phyloP scores from a whole-genome alignment of 1,140 invertebrate genomes.

The Globodera rostochiensis region DNA sequence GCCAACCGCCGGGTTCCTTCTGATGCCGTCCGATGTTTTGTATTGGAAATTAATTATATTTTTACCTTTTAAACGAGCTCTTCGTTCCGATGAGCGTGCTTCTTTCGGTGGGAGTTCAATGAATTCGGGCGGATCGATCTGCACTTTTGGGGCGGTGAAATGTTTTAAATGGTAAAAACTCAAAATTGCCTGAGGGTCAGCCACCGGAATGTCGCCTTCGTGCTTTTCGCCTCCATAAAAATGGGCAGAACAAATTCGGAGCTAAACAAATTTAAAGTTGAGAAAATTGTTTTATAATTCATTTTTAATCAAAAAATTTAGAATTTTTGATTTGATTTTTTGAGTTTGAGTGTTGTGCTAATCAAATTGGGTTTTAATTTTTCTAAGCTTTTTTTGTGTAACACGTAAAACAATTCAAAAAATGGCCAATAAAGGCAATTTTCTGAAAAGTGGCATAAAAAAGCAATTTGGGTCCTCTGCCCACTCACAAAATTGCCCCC shows the following conservation, averaged over 20 bases:
- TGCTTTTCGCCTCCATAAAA: constrained; percentile 66
- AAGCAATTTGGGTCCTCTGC: not conserved
- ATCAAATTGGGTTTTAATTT: not conserved
- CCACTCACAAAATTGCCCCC: not conserved
- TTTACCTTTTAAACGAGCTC: constrained; percentile 12
- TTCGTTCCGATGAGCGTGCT: constrained; percentile 20
- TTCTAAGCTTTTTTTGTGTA: too few relatives aligned
- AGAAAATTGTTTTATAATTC: not conserved
- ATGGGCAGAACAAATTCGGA: constrained; percentile 67
- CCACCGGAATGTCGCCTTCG: constrained; percentile 67
- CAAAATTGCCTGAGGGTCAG: constrained; percentile 63
- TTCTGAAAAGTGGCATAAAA: not conserved
- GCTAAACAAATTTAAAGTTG: constrained; percentile 48
- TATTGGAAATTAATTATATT: not conserved
- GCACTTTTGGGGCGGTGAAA: constrained; percentile 19
- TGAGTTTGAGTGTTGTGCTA: not conserved
- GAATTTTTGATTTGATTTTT: not conserved
- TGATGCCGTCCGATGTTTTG: not conserved
- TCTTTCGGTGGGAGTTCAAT: constrained; percentile 66
- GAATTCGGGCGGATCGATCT: constrained; percentile 65
- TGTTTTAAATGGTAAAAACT: not conserved
- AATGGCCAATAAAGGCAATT: too few relatives aligned
- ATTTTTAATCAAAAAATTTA: not conserved
- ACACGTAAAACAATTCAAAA: too few relatives aligned
- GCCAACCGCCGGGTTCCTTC: too few relatives aligned